These are phyloP conservation scores for Anoura caudifer DNA, from an alignment of 2,113 vertebrate species.

Conservation along the genomic window DNA sequence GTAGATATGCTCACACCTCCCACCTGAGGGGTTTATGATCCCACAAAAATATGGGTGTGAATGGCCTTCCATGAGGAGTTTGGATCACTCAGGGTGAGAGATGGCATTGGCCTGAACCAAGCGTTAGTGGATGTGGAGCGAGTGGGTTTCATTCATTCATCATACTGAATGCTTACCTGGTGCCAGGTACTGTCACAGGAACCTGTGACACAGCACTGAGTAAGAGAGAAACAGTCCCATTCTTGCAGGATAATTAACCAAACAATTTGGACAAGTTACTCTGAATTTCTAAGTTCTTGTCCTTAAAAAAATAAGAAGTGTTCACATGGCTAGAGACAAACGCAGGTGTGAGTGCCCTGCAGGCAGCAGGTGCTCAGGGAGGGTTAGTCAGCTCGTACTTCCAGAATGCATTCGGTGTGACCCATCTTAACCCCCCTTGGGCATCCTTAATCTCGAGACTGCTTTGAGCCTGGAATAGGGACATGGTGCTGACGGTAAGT, in stretches of 20 bases:
- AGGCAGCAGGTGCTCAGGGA: background rate
- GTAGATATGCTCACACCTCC: background rate
- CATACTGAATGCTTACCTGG: background rate
- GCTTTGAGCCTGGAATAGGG: background rate
- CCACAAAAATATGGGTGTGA: background rate
- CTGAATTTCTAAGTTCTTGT: background rate
- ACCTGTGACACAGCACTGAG: background rate
- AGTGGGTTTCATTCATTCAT: background rate
- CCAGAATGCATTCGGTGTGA: background rate
- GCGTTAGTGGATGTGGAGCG: background rate
- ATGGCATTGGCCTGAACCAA: background rate
- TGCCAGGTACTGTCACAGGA: background rate
- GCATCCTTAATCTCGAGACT: background rate
- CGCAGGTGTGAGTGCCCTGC: background rate
- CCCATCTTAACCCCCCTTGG: background rate
- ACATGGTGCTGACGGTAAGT: background rate
- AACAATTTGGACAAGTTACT: background rate
- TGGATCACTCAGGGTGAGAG: background rate
- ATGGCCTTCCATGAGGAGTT: background rate
- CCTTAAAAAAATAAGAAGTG: background rate
- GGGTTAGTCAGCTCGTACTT: background rate
- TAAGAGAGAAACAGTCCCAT: background rate
- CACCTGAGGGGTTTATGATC: background rate
- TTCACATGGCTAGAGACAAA: background rate
- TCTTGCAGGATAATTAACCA: background rate